Evolutionary conservation across 2,113 vertebrate species (phyloP).

Genomic region (Callaeas wilsoni): DNA sequence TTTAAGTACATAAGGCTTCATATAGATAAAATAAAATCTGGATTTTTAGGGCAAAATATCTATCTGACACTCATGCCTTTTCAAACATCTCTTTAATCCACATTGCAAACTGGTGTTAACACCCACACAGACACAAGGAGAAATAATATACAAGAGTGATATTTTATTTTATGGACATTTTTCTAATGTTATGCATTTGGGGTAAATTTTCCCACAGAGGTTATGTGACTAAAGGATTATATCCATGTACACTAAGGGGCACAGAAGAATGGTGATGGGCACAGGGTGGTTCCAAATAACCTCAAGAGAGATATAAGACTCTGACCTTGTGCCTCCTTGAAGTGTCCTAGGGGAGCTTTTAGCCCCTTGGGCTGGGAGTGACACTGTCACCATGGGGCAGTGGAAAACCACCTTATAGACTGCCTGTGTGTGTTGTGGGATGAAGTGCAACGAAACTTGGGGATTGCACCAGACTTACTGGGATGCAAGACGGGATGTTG

Average conservation of each 20-base stretch:
- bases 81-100: neutral
- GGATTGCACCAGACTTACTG: neutral
- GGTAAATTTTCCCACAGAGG: neutral
- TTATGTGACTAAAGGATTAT: neutral
- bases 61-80: neutral
- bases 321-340: fast-evolving
- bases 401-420: neutral
- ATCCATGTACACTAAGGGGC: neutral
- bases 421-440: neutral
- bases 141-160: neutral
- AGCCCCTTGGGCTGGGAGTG: neutral
- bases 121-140: neutral
- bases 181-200: neutral
- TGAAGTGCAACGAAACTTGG: neutral
- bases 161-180: neutral
- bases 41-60: neutral
- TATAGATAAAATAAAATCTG: neutral
- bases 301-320: neutral
- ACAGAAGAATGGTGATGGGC: neutral
- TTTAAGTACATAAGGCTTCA: neutral
- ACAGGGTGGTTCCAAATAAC: neutral
- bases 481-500: neutral
- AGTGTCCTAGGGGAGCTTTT: neutral
- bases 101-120: neutral
- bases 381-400: neutral